These are phyloP conservation scores for Microplitis deprimator DNA, from an alignment of 2,888 invertebrate species.

Conservation along the genomic window DNA sequence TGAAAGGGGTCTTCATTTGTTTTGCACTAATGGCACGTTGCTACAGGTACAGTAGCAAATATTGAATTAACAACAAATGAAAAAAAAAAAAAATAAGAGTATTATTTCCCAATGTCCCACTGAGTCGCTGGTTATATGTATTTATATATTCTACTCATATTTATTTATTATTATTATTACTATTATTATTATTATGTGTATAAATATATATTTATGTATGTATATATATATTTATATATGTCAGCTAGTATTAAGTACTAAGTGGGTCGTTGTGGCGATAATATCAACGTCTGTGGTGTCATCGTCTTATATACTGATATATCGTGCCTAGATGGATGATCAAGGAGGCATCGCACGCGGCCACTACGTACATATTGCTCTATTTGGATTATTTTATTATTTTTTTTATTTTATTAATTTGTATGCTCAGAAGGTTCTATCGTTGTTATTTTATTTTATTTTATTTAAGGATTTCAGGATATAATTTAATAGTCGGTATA, in stretches of 20 bases:
- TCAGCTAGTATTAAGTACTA: too few species aligned
- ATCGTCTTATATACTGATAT: conserved; percentile 58
- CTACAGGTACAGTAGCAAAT: conserved; percentile 84
- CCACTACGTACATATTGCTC: conserved; percentile 52
- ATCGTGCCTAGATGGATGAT: conserved; percentile 67
- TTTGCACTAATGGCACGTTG: conserved; percentile 95
- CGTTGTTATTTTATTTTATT: not conserved
- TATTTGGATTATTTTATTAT: conserved; percentile 52
- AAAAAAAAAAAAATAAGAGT: conserved; percentile 39
- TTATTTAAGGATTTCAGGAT: not conserved
- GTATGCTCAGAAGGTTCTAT: conserved; percentile 34
- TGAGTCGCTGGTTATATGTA: not conserved
- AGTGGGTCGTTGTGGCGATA: conserved; percentile 40
- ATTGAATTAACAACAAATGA: conserved; percentile 32
- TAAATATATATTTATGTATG: conserved; percentile 19
- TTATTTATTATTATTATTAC: not conserved
- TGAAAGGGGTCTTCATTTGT: conserved; percentile 95
- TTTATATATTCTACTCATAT: not conserved
- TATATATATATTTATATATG: conserved; percentile 16
- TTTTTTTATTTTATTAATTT: conserved; percentile 53
- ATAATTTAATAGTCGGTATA: not conserved
- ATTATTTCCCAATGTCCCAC: conserved; percentile 27
- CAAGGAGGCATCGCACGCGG: conserved; percentile 67
- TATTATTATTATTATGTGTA: conserved; percentile 11
- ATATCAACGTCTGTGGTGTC: conserved; percentile 58